These are phyloP conservation scores for Platysternon megacephalum DNA, from an alignment of 2,113 vertebrate species.

Conservation along the genomic window DNA sequence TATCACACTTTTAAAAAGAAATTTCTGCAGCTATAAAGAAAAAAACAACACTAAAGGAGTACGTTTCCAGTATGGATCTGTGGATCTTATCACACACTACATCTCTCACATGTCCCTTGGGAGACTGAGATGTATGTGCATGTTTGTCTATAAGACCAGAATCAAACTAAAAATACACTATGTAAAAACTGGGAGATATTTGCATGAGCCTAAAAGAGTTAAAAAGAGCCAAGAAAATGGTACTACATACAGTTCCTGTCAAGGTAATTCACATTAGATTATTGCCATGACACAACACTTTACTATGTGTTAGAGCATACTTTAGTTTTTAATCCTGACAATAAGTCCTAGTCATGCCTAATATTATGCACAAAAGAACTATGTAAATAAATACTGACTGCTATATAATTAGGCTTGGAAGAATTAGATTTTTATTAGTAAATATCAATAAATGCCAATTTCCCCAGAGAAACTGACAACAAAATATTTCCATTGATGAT, in stretches of 20 bases:
- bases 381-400: neutral
- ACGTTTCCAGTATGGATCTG: neutral
- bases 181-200: neutral
- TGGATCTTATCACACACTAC: neutral
- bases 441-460: neutral
- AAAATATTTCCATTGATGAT: neutral
- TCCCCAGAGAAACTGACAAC: neutral
- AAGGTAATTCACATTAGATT: neutral
- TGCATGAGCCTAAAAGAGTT: accelerated
- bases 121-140: neutral
- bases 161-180: neutral
- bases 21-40: neutral
- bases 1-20: neutral
- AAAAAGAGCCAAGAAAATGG: neutral
- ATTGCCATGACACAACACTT: neutral
- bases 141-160: neutral
- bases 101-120: neutral
- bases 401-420: neutral
- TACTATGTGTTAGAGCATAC: neutral
- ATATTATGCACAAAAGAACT: neutral
- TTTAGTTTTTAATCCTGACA: neutral
- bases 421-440: neutral
- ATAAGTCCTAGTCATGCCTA: neutral
- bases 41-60: neutral
- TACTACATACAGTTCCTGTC: neutral